These are phyloP conservation scores for Nebria ingens DNA, from an alignment of 1,140 invertebrate genomes.

Conservation along the genomic window DNA sequence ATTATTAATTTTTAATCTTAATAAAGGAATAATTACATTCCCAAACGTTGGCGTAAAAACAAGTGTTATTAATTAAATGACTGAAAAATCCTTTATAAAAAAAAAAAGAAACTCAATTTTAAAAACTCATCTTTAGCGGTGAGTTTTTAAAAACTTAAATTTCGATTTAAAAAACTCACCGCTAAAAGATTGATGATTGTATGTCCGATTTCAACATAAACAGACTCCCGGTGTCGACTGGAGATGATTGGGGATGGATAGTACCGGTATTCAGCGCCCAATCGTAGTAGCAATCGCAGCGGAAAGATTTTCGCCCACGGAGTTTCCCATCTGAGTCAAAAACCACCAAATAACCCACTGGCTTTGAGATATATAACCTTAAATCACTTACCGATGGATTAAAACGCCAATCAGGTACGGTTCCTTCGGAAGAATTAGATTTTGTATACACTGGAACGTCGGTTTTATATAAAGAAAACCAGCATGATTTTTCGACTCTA, in stretches of 20 bases:
- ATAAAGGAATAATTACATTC: neutral
- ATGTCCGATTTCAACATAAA: slow-evolving; percentile 81
- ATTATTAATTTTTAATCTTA: slow-evolving; percentile 9
- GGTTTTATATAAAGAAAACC: slow-evolving; percentile 77
- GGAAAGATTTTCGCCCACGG: slow-evolving; percentile 83
- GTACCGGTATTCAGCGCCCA: slow-evolving; percentile 80
- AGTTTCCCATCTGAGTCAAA: slow-evolving; percentile 56
- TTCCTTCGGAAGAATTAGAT: slow-evolving; percentile 60
- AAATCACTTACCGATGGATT: slow-evolving; percentile 57
- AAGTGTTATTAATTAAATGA: too few species aligned
- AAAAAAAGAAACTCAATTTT: slow-evolving; percentile 14
- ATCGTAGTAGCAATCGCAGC: slow-evolving; percentile 60
- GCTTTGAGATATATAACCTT: slow-evolving; percentile 19
- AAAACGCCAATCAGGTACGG: slow-evolving; percentile 74
- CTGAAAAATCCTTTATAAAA: slow-evolving; percentile 35
- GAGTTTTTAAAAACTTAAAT: too few species aligned
- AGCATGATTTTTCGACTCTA: slow-evolving; percentile 71
- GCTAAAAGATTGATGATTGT: slow-evolving; percentile 84
- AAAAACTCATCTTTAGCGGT: too few species aligned
- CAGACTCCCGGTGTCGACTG: slow-evolving; percentile 64
- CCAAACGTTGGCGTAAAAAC: too few species aligned
- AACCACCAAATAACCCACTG: neutral
- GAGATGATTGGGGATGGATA: slow-evolving; percentile 81
- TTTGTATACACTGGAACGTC: slow-evolving; percentile 73
- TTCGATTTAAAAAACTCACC: slow-evolving; percentile 38